Evolutionary conservation across 2,113 vertebrate genomes (phyloP).

Genomic region (Prochilodus magdalenae): DNA sequence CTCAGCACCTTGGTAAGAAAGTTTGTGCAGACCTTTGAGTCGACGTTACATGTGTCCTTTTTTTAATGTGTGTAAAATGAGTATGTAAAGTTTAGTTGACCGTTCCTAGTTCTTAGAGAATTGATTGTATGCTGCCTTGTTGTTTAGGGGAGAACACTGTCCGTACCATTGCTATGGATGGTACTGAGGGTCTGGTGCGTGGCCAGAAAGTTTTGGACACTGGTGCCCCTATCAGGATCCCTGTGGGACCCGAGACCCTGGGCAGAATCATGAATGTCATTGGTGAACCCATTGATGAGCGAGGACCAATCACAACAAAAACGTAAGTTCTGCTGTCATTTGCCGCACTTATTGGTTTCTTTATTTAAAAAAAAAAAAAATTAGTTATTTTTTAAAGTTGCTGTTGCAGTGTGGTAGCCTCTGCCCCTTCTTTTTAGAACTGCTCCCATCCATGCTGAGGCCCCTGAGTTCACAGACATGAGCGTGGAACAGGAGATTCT

Average conservation of each 20-base stretch:
- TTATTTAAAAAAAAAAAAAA: too few relatives aligned
- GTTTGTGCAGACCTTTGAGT: too few relatives aligned
- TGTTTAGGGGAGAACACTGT: slow-evolving; percentile 91
- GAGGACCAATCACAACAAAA: slow-evolving; percentile 94
- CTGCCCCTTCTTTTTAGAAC: slow-evolving; percentile 72
- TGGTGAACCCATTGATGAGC: slow-evolving; percentile 95
- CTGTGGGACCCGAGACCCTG: slow-evolving; percentile 94
- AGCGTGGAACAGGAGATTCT: slow-evolving; percentile 98
- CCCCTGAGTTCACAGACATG: slow-evolving; percentile 96
- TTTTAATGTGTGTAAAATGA: too few relatives aligned
- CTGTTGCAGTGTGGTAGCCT: too few relatives aligned
- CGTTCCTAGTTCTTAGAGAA: too few relatives aligned
- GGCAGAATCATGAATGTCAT: slow-evolving; percentile 99
- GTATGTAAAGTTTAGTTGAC: too few relatives aligned
- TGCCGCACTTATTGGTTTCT: too few relatives aligned
- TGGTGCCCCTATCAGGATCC: slow-evolving; percentile 94
- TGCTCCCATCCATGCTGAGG: slow-evolving; percentile 96
- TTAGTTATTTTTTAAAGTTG: too few relatives aligned
- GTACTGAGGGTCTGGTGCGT: slow-evolving; percentile 94
- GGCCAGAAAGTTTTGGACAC: slow-evolving; percentile 96
- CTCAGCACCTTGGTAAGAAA: slow-evolving; percentile 92
- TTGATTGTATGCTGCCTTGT: slow-evolving; percentile 6
- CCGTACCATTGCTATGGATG: slow-evolving; percentile 98
- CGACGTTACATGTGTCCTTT: background rate
- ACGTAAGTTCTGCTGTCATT: slow-evolving; percentile 80